Base-by-base conservation (phyloP, 2,888 invertebrate genomes). In the Hypolimnas misippus region DNA sequence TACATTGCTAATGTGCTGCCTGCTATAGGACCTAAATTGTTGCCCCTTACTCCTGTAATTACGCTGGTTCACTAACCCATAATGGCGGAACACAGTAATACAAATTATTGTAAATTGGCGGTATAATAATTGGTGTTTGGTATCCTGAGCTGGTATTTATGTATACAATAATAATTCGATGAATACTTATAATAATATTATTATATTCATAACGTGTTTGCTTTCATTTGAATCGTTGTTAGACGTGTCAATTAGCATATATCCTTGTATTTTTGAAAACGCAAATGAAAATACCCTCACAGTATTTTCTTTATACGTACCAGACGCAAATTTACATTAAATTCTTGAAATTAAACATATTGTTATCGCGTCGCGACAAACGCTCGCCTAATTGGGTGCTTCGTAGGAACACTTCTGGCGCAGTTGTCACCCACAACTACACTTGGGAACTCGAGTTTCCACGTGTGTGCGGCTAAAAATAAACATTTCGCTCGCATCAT, bases 301-400 rank as follows among this genome's bases (percentile, higher is more conserved):
- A 42, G 17, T 4, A 4, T 44, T 19, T 19, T 5, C 19, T 8
- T 21, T 46, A 19, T 46, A 19, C 21, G 19, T 3, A 12, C 12
- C 44, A 21, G 44, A 46, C 19, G 17, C 31, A 51, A 51, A 51
- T 33, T 17, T 49, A 46, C 19, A 19, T 33, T 21, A 51, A 51
- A 42, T 17, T 35, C 25, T 21, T 33, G n/a, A 44, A 31, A 12
- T 52, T 35, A 44, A 59, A 59, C 42, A 42, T 52, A 52, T n/a
- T 25, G 58, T 52, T 59, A 53, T 52, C 58, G 58, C 52, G 44
- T n/a, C 42, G 42, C 51, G 42, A 31, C 33, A 29, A 44, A 46
- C 52, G 44, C 42, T 40, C 14, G 52, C 29, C 58, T 59, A 59
- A 52, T 59, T 59, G 52, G 58, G 35, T 35, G 17, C 58, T 59